Conservation (phyloP, 2,888 invertebrate species). For the Meiosimyza decipiens region DNA sequence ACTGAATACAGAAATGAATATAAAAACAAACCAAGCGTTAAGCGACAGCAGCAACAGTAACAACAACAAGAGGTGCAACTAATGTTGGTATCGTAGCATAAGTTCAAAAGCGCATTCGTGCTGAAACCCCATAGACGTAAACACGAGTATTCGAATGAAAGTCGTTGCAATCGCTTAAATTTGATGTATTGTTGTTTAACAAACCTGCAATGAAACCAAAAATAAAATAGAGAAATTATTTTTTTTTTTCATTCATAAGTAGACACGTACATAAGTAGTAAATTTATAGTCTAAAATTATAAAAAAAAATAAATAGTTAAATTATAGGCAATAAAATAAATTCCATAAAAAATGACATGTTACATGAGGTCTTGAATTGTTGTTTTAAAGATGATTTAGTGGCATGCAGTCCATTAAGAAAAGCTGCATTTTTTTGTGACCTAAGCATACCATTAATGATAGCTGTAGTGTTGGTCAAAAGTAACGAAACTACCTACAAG, state of each 20-base stretch:
- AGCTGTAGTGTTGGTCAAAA: too few relatives aligned
- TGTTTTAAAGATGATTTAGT: too few relatives aligned
- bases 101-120: slow-evolving; percentile 33
- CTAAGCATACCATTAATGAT: too few relatives aligned
- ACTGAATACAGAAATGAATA: neutral
- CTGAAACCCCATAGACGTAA: slow-evolving; percentile 1
- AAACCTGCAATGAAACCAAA: neutral
- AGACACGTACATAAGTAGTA: neutral
- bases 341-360: neutral
- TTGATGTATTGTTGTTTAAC: slow-evolving; percentile 12
- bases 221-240: slow-evolving; percentile 11
- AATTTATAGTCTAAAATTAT: neutral
- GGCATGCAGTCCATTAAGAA: too few relatives aligned
- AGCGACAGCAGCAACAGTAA: slow-evolving; percentile 6
- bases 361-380: too few relatives aligned
- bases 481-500: too few relatives aligned
- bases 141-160: neutral
- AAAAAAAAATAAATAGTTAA: neutral
- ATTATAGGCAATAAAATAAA: neutral
- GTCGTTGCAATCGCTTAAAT: slow-evolving; percentile 13
- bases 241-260: neutral
- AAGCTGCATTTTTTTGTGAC: too few relatives aligned
- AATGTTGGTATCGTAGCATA: neutral
- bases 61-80: slow-evolving; percentile 1
- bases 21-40: slow-evolving; percentile 3